Evolutionary conservation across 2,888 invertebrate species (phyloP).

Genomic region (Diplazon laetatorius): DNA sequence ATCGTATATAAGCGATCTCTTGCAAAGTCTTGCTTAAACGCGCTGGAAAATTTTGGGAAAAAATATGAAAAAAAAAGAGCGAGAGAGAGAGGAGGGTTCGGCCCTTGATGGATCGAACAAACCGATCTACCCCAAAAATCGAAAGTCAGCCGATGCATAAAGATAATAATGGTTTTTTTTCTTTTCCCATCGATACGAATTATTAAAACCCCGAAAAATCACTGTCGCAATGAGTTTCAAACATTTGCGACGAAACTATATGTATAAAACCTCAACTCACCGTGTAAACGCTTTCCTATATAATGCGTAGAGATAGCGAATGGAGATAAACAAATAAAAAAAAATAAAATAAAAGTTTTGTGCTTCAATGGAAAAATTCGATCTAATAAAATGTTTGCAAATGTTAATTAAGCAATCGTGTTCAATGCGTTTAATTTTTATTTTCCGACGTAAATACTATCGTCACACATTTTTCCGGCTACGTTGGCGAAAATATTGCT

Average conservation of each 20-base stretch:
- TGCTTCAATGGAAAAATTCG: slow-evolving; percentile 76
- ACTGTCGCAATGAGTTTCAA: slow-evolving; percentile 35
- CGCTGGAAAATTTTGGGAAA: too few species aligned
- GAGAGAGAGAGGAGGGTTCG: slow-evolving; percentile 22
- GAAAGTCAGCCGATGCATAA: slow-evolving; percentile 55
- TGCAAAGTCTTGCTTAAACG: slow-evolving; percentile 81
- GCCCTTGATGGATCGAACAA: slow-evolving; percentile 28
- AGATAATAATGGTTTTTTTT: slow-evolving; percentile 27
- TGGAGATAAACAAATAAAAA: too few species aligned
- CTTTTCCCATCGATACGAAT: slow-evolving; percentile 20
- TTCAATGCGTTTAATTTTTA: not conserved
- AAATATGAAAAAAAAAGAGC: slow-evolving; percentile 37
- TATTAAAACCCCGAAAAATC: slow-evolving; percentile 24
- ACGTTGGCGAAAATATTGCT: too few species aligned
- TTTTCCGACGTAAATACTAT: not conserved
- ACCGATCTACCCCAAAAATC: slow-evolving; percentile 49
- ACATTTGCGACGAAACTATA: slow-evolving; percentile 51
- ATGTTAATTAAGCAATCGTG: slow-evolving; percentile 65
- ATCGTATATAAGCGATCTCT: slow-evolving; percentile 84
- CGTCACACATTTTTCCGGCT: not conserved
- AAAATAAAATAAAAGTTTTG: slow-evolving; percentile 64
- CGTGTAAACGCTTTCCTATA: slow-evolving; percentile 70
- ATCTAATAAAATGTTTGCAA: slow-evolving; percentile 75
- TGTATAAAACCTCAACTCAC: slow-evolving; percentile 67
- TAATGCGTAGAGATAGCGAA: slow-evolving; percentile 69